Base-by-base conservation (phyloP, 2,113 vertebrate genomes). In the Litocranius walleri region DNA sequence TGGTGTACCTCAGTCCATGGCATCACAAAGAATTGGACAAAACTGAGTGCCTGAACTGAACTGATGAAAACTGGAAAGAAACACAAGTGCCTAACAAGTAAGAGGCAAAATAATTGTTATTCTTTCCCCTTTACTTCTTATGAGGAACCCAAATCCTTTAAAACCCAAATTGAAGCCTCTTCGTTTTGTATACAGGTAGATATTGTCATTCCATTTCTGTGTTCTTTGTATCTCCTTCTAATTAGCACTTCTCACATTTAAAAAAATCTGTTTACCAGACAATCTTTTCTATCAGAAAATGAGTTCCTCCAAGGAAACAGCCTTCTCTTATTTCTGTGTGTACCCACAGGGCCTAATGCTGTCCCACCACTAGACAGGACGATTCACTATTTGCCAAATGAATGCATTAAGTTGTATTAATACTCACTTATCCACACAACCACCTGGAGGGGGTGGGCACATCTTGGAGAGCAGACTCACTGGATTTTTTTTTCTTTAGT, bases 201-300 rank as follows among this genome's bases (percentile, higher is more conserved):
- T 96, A 88, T 93, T 78, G 16, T 88, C 92, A 88, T 50, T 67
- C 59, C 12, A 43, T n/a, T 43, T 78, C 81, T 83, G 50, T 90
- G 62, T 36, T 50, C 77, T 83, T 50, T 61, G n/a, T 64, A 56
- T 90, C 85, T 88, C 62, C 54, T 67, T 91, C 88, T 85, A 48
- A 92, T 94, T 59, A 97, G 81, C 64, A 62, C 61, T 91, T 71
- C 80, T 25, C 80, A 45, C 15, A 25, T 87, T 43, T 9, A 0
- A 36, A 56, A 81, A 82, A 83, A 64, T 77, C 67, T 96, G 61
- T 90, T 97, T 85, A 48, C n/a, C n/a, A 96, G 52, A 52, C n/a
- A 43, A 30, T 81, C 74, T 71, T 95, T 80, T 88, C 77, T 88
- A 43, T 54, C 88, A 84, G 50, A 71, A 84, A 93, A 36, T 48